Evolutionary conservation across 2,113 vertebrate species (phyloP).

Genomic region (Craseonycteris thonglongyai): DNA sequence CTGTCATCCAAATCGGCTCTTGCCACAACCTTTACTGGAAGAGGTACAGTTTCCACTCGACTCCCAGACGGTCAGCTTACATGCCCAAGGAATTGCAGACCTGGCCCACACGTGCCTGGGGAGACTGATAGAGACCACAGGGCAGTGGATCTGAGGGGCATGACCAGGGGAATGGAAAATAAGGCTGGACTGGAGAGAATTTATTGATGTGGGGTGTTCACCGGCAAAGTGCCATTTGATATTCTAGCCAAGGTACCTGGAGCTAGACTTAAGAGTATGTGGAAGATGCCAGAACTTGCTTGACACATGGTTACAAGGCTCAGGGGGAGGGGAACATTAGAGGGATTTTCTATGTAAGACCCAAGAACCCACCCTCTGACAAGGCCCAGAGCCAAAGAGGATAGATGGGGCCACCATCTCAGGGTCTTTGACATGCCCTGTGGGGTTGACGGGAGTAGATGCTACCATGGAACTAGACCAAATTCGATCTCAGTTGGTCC

Average conservation of each 20-base stretch:
- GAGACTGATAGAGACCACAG: background rate
- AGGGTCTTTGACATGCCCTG: background rate
- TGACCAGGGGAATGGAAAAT: background rate
- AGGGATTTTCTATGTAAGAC: background rate
- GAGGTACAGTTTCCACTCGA: background rate
- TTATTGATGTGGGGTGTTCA: background rate
- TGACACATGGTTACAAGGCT: background rate
- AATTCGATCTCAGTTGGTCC: too few relatives aligned
- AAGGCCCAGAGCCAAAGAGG: background rate
- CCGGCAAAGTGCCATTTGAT: background rate
- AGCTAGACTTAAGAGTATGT: background rate
- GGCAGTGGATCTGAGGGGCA: background rate
- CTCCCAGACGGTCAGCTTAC: background rate
- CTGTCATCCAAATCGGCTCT: background rate
- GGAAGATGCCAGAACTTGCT: background rate
- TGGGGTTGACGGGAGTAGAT: background rate
- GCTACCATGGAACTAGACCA: background rate
- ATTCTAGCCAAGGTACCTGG: background rate
- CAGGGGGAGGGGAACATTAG: background rate
- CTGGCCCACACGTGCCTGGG: background rate
- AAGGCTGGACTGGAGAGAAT: background rate
- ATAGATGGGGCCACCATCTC: background rate
- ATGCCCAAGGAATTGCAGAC: background rate
- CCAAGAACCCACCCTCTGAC: background rate
- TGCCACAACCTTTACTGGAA: background rate